A percentile compares a stretch with the other conserved stretches of the same genome.
Evolutionary conservation across 1,140 invertebrate genomes (phyloP).

Genomic region (Tetranychus urticae): DNA sequence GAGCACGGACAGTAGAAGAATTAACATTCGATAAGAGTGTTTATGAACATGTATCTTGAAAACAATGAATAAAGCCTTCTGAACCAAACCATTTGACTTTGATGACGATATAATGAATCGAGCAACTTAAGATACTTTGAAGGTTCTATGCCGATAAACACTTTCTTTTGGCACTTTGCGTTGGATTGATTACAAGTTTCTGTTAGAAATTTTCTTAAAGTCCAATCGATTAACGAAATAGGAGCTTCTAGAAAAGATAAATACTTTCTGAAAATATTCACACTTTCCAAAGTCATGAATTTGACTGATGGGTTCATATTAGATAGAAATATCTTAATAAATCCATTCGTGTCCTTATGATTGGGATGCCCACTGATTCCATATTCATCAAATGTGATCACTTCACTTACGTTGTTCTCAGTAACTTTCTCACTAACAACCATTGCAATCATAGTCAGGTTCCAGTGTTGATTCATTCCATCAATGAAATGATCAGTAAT

Average conservation of each 20-base stretch:
- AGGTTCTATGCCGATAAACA: neutral
- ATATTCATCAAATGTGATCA: slow-evolving; percentile 72
- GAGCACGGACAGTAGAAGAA: too few species aligned
- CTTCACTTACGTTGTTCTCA: neutral
- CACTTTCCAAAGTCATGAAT: slow-evolving; percentile 53
- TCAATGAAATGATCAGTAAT: slow-evolving; percentile 3
- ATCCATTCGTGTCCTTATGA: slow-evolving; percentile 58
- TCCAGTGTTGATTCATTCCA: neutral
- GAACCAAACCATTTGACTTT: slow-evolving; percentile 78
- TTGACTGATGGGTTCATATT: neutral
- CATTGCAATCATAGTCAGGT: neutral
- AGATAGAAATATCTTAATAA: slow-evolving; percentile 27
- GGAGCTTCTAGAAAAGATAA: slow-evolving; percentile 53
- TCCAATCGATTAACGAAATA: slow-evolving; percentile 5
- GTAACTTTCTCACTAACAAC: neutral
- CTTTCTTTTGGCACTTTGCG: neutral
- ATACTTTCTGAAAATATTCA: slow-evolving; percentile 67
- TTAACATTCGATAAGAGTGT: slow-evolving; percentile 18
- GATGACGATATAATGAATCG: slow-evolving; percentile 55
- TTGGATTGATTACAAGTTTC: neutral
- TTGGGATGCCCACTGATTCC: slow-evolving; percentile 62
- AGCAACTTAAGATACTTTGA: neutral
- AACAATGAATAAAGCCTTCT: slow-evolving; percentile 64
- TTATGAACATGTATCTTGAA: slow-evolving; percentile 70
- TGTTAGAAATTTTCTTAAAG: neutral